Percentiles rank a stretch among this genome's conserved stretches.
Evolutionary conservation across 2,797 vertebrate genomes (phyloP).

Genomic region (Gymnocypris eckloni): DNA sequence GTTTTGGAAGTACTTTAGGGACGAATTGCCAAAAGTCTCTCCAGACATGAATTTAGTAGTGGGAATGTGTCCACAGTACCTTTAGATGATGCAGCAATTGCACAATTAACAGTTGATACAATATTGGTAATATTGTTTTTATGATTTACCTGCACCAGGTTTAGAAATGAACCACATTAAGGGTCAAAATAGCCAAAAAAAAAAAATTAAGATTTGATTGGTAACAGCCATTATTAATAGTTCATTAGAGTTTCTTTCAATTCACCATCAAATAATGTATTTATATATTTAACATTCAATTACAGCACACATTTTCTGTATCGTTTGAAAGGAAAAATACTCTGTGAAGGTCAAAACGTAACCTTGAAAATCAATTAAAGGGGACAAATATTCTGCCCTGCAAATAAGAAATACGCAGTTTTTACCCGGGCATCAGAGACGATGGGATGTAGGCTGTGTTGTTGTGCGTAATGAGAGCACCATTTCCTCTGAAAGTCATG

Average conservation of each 20-base stretch:
- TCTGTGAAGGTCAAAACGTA: not conserved
- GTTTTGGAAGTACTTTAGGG: slow-evolving; percentile 71
- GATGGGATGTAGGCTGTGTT: slow-evolving; percentile 68
- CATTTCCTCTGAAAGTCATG: slow-evolving; percentile 70
- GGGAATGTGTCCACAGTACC: slow-evolving; percentile 70
- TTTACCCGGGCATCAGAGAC: slow-evolving; percentile 77
- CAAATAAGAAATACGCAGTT: not conserved
- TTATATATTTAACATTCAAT: not conserved
- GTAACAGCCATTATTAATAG: not conserved
- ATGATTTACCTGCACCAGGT: not conserved
- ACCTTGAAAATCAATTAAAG: not conserved
- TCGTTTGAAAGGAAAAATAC: not conserved
- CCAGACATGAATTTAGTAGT: slow-evolving; percentile 62
- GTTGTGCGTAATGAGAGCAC: slow-evolving; percentile 66
- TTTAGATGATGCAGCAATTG: slow-evolving; percentile 43
- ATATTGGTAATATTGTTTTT: not conserved
- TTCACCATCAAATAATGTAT: not conserved
- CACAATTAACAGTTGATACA: not conserved
- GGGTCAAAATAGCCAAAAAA: not conserved
- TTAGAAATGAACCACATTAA: not conserved
- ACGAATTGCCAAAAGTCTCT: slow-evolving; percentile 65
- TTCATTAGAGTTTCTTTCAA: not conserved
- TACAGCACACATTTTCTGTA: not conserved
- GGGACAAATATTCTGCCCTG: not conserved
- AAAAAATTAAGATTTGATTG: not conserved